phyloP scores from a whole-genome alignment of 2,888 invertebrate species.

The Lasioglossum zephyrum region DNA sequence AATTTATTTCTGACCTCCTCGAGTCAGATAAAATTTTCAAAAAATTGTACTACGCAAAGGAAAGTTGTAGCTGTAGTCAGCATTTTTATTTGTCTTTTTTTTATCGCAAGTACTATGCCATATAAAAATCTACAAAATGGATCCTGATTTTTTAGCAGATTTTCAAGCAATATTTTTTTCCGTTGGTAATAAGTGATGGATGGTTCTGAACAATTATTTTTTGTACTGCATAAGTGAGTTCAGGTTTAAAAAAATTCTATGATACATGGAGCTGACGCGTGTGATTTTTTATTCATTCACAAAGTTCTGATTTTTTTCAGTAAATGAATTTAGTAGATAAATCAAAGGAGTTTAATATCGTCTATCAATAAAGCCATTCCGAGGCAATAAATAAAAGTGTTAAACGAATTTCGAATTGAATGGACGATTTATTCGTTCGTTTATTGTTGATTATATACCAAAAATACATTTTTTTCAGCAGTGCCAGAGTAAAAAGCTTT shows the following conservation, averaged over 20 bases:
- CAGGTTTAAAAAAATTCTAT: not conserved
- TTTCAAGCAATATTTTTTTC: not conserved
- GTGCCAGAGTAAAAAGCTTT: not conserved
- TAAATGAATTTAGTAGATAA: not conserved
- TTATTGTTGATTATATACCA: not conserved
- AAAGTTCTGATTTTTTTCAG: not conserved
- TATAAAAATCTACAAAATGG: too few relatives aligned
- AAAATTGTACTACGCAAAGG: not conserved
- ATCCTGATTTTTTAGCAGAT: not conserved
- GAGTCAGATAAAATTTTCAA: not conserved
- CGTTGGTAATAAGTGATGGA: not conserved
- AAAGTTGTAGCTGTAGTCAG: not conserved
- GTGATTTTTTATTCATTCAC: not conserved
- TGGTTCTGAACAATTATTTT: not conserved
- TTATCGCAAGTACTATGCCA: too few relatives aligned
- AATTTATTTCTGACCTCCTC: not conserved
- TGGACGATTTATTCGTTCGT: not conserved
- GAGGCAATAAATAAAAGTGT: not conserved
- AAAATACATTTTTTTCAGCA: not conserved
- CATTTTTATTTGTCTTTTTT: not conserved
- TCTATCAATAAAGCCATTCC: not conserved
- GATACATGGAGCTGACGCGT: not conserved
- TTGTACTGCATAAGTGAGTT: not conserved
- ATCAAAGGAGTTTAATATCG: not conserved
- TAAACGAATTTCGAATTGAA: not conserved